These are phyloP conservation scores for Dendroctonus valens DNA, from an alignment of 1,140 invertebrate species.

Conservation along the genomic window DNA sequence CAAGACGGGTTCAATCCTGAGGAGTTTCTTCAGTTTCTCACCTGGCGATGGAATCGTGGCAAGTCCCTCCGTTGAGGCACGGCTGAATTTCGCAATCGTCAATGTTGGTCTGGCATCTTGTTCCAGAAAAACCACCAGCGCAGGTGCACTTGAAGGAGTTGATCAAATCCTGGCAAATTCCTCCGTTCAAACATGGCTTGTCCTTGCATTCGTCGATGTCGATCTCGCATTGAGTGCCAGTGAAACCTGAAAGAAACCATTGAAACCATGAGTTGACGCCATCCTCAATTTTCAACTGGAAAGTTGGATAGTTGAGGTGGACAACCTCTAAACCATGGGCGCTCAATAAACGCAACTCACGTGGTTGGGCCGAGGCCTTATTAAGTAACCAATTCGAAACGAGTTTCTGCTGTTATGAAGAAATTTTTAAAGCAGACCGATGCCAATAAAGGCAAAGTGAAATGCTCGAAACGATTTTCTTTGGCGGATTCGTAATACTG, in stretches of 20 bases:
- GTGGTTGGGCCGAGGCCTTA: too few relatives aligned
- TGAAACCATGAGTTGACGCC: too few relatives aligned
- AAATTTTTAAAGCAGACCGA: too few relatives aligned
- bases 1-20: neutral
- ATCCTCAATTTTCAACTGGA: too few relatives aligned
- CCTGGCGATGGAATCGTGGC: constrained; percentile 81
- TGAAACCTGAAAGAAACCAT: constrained; percentile 68
- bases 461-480: too few relatives aligned
- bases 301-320: too few relatives aligned
- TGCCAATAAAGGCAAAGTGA: too few relatives aligned
- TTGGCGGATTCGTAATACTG: too few relatives aligned
- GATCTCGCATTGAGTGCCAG: constrained; percentile 86
- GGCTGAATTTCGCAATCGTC: constrained; percentile 86
- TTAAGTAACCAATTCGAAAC: too few relatives aligned
- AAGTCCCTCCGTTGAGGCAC: constrained; percentile 82
- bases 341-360: too few relatives aligned
- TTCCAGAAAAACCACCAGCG: constrained; percentile 80
- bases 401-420: too few relatives aligned
- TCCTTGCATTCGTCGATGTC: constrained; percentile 89
- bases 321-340: too few relatives aligned
- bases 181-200: constrained; percentile 84
- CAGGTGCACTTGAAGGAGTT: constrained; percentile 85
- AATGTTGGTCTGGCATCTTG: constrained; percentile 84
- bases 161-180: constrained; percentile 81
- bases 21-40: neutral